phyloP scores from a whole-genome alignment of 1,140 invertebrate genomes.

The Drosophila parvula region DNA sequence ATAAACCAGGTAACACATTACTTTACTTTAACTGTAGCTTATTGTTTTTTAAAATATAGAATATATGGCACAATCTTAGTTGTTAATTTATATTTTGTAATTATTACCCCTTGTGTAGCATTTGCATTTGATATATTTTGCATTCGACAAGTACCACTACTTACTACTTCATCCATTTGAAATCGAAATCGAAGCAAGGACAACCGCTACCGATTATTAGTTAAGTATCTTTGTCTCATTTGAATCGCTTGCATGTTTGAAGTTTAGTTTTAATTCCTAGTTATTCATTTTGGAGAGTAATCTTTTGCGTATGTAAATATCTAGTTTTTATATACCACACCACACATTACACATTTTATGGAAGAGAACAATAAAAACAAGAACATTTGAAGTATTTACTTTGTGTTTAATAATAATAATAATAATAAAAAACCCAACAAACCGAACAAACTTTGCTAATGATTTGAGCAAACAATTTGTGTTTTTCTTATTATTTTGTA shows the following conservation, averaged over 20 bases:
- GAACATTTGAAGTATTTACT: conserved; percentile 69
- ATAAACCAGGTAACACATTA: conserved; percentile 40
- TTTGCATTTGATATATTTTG: conserved; percentile 76
- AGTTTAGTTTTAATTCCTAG: conserved; percentile 71
- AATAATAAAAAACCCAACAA: conserved; percentile 54
- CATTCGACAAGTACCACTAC: conserved; percentile 42
- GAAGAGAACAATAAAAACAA: conserved; percentile 47
- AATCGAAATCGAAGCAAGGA: conserved; percentile 22
- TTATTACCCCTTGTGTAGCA: conserved; percentile 70
- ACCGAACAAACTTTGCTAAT: conserved; percentile 57
- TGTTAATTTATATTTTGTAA: conserved; percentile 65
- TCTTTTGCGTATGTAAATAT: conserved; percentile 76
- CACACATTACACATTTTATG: conserved; percentile 53
- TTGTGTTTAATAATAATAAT: conserved; percentile 82
- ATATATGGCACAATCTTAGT: conserved; percentile 45
- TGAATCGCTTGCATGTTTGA: conserved; percentile 72
- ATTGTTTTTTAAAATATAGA: conserved; percentile 27
- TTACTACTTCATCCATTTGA: conserved; percentile 36
- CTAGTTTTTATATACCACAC: conserved; percentile 67
- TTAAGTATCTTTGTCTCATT: conserved; percentile 56
- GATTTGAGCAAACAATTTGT: conserved; percentile 70
- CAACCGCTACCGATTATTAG: conserved; percentile 33
- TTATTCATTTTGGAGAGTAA: conserved; percentile 74
- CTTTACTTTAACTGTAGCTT: conserved; percentile 44
- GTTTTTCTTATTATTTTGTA: conserved; percentile 68